Evolutionary conservation across 64 coral and sea anemone genomes (phyloP).

Genomic region (Dendrophyllia cribrosa): DNA sequence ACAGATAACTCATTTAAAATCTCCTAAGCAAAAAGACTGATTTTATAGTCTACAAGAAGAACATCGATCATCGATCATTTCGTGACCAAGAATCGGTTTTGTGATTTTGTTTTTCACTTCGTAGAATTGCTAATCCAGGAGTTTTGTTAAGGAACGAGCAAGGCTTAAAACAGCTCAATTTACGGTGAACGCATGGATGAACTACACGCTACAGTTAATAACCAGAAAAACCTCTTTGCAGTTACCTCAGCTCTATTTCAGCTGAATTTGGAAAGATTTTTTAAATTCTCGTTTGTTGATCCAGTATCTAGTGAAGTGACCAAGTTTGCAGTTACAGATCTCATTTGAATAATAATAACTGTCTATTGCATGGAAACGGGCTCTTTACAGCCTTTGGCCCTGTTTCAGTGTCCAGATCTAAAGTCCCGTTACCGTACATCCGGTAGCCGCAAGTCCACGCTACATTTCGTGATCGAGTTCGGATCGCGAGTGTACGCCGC

Average conservation of each 20-base stretch:
- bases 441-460: not conserved
- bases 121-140: not conserved
- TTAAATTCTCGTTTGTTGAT: no score
- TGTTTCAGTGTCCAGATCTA: not conserved
- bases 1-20: not conserved
- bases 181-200: constrained; percentile 29
- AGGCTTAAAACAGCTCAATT: constrained; percentile 18
- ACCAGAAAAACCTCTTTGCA: constrained; percentile 18
- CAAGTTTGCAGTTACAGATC: no score
- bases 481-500: constrained; percentile 2
- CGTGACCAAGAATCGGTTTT: not conserved
- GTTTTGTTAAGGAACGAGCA: not conserved
- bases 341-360: no score
- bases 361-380: not conserved
- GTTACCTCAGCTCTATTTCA: constrained; percentile 26
- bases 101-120: not conserved
- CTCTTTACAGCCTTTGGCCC: not conserved
- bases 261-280: no score
- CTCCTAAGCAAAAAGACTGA: not conserved
- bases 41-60: not conserved
- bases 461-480: not conserved
- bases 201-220: constrained; percentile 19
- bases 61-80: not conserved
- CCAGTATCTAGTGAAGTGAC: no score
- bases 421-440: not conserved